Conservation (phyloP, 2,888 invertebrate species). For the Ferdinandea cuprea region DNA sequence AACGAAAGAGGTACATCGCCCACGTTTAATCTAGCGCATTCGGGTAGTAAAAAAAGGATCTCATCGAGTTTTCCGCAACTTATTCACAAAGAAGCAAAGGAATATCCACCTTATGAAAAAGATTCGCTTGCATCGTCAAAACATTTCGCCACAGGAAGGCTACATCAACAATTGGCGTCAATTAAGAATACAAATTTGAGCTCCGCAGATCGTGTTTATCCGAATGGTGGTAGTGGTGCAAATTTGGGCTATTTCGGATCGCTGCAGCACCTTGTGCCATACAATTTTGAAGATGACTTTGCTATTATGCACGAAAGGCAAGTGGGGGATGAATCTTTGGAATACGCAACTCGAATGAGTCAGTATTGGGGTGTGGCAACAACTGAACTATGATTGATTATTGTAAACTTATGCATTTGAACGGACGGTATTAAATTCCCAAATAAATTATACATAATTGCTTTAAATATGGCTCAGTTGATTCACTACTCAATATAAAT, state of each 20-base stretch:
- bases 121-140: slow-evolving; percentile 86
- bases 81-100: slow-evolving; percentile 76
- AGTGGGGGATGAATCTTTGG: slow-evolving; percentile 88
- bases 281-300: slow-evolving; percentile 92
- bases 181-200: slow-evolving; percentile 78
- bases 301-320: slow-evolving; percentile 91
- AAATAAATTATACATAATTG: background rate
- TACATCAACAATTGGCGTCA: slow-evolving; percentile 88
- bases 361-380: slow-evolving; percentile 96
- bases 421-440: background rate
- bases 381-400: slow-evolving; percentile 88
- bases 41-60: slow-evolving; percentile 84
- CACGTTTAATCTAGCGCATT: slow-evolving; percentile 77
- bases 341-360: slow-evolving; percentile 92
- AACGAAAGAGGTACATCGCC: slow-evolving; percentile 75
- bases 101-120: slow-evolving; percentile 78
- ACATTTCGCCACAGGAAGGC: slow-evolving; percentile 91
- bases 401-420: background rate
- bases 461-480: too few species aligned
- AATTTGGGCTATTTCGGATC: slow-evolving; percentile 95
- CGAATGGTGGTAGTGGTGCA: slow-evolving; percentile 87
- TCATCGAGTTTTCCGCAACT: slow-evolving; percentile 89
- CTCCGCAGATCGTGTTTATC: slow-evolving; percentile 84
- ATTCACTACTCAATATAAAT: too few species aligned
- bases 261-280: slow-evolving; percentile 92